A percentile compares a stretch with the other conserved stretches of the same genome.
These are phyloP conservation scores for Conus betulinus DNA, from an alignment of 1,140 invertebrate genomes.

Conservation along the genomic window DNA sequence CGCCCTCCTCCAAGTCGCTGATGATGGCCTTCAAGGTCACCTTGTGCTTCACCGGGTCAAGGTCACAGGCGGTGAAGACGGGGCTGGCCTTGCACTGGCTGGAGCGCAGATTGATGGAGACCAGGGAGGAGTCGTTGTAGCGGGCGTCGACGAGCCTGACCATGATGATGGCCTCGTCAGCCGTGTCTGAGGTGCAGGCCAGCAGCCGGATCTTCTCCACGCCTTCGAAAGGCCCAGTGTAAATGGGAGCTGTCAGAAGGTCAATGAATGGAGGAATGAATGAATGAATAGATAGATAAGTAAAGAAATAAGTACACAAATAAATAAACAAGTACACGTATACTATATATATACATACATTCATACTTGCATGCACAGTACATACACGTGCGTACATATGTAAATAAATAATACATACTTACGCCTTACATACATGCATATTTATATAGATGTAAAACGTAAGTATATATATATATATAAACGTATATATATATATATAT, in stretches of 20 bases:
- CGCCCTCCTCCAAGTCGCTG: not conserved
- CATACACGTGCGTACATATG: no score
- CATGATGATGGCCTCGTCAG: not conserved
- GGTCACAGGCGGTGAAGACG: not conserved
- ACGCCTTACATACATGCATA: no score
- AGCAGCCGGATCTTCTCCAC: not conserved
- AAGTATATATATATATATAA: no score
- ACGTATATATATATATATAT: no score
- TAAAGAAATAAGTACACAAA: no score
- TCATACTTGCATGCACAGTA: no score
- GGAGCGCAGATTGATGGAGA: not conserved
- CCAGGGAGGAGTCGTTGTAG: not conserved
- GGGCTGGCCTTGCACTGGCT: not conserved
- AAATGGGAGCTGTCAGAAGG: not conserved
- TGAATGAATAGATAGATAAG: no score
- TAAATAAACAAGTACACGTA: no score
- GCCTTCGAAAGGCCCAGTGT: not conserved
- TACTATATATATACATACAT: no score
- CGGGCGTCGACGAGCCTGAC: not conserved
- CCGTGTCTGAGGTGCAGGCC: not conserved
- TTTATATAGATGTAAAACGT: no score
- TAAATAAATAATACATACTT: no score
- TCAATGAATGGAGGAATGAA: no score
- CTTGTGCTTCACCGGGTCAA: not conserved
- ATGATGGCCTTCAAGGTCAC: conserved; percentile 2